Evolutionary conservation across 1,140 invertebrate species (phyloP), one percentile per base, ranked within the genome.

Genomic region (Philopotamus ludificatus): DNA sequence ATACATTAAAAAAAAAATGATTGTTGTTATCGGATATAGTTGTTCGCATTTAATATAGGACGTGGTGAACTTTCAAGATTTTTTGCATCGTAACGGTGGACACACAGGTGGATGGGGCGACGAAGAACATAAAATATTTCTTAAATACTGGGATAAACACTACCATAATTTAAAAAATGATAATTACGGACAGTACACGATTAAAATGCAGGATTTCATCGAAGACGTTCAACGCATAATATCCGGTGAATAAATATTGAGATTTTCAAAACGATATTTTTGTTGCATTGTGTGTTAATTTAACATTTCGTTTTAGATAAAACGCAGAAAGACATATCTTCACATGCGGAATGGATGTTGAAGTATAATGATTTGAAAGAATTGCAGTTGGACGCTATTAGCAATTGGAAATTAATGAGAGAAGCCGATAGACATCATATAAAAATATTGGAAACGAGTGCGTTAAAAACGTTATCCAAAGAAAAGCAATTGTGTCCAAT

Each of bases 51-150:
- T n/a, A n/a, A n/a, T n/a, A n/a, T 34, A 69, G 67, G 60, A 69
- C 26, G 60, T 66, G 4, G 41, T 39, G 23, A 58, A 25, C 15
- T 69, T 69, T 54, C 63, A 66, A 63, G 53, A 47, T 3, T 66
- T 66, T 49, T 26, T 69, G 23, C 16, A 34, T 20, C 16, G 54
- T 34, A 69, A 42, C 22, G 63, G 67, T 3, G 67, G 67, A 7
- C 67, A 69, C 42, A 63, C 63, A 4, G 67, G 67, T 4, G 63
- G 63, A 12, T 69, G 67, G 67, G 63, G 59, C 10, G 60, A 63
- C 10, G 54, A 62, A 28, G 67, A 69, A 26, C 67, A 69, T 47
- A 51, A 53, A 20, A 53, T 64, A 25, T 69, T 69, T 53, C 22
- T 53, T 12, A 69, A 66, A 44, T 63, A 45, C 20, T 69, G 63